phyloP scores from a whole-genome alignment of 2,888 invertebrate genomes.

The Dynastes hyllus region DNA sequence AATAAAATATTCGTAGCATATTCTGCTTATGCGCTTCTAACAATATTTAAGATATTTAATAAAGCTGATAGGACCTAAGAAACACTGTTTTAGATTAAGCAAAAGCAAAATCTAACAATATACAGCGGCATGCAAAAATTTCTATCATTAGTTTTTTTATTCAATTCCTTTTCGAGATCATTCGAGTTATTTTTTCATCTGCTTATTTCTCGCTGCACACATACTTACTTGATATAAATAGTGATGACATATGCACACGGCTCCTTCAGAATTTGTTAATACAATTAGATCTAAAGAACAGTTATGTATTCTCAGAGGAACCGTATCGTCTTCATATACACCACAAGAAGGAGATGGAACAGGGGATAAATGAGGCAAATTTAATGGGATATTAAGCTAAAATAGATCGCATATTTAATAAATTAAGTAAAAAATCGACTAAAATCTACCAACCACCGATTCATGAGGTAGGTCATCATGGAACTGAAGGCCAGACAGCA shows the following conservation, averaged over 20 bases:
- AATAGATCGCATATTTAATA: slow-evolving; percentile 58
- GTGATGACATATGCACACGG: slow-evolving; percentile 87
- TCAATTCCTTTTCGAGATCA: too few relatives aligned
- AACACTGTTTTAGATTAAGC: too few relatives aligned
- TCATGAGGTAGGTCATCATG: slow-evolving; percentile 91
- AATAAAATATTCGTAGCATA: too few relatives aligned
- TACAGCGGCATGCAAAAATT: too few relatives aligned
- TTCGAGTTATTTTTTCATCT: too few relatives aligned
- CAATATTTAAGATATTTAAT: too few relatives aligned
- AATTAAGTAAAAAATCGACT: neutral
- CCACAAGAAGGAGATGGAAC: slow-evolving; percentile 73
- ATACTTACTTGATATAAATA: slow-evolving; percentile 80
- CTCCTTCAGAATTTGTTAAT: slow-evolving; percentile 82
- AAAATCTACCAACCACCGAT: slow-evolving; percentile 81
- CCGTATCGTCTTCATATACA: slow-evolving; percentile 86
- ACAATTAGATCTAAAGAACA: slow-evolving; percentile 87
- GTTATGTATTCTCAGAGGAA: slow-evolving; percentile 87
- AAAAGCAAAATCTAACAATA: too few relatives aligned
- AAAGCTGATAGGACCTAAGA: too few relatives aligned
- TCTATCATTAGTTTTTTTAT: too few relatives aligned
- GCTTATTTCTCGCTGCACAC: neutral
- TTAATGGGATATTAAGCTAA: slow-evolving; percentile 89
- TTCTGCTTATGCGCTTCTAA: too few relatives aligned
- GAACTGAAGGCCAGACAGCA: slow-evolving; percentile 88
- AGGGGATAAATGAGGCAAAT: slow-evolving; percentile 81